A percentile compares a stretch with the other conserved stretches of the same genome.
Evolutionary conservation across 2,888 invertebrate species (phyloP).

Genomic region (Morpho deidamia): DNA sequence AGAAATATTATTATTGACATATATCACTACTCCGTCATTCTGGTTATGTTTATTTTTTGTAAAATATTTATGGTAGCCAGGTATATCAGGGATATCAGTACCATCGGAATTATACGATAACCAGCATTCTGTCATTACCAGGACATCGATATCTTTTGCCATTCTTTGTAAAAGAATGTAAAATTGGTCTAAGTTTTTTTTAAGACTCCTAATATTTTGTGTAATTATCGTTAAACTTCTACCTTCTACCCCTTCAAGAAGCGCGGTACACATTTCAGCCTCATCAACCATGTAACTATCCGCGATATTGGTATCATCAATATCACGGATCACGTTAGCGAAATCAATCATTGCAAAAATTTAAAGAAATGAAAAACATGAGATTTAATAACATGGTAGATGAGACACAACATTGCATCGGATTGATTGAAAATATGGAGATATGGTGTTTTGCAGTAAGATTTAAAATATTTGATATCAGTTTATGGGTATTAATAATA

Average conservation of each 20-base stretch:
- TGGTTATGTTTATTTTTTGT: background rate
- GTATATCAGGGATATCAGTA: background rate
- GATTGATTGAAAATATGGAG: background rate
- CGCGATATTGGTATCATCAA: background rate
- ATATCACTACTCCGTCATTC: background rate
- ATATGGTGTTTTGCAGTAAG: background rate
- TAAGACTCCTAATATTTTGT: background rate
- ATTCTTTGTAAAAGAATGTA: background rate
- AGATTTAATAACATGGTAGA: background rate
- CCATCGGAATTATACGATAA: background rate
- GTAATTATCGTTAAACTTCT: background rate
- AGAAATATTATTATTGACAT: background rate
- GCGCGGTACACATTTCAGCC: background rate
- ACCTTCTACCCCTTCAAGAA: background rate
- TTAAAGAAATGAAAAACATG: background rate
- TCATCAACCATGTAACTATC: background rate
- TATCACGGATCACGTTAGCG: background rate
- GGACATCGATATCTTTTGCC: background rate
- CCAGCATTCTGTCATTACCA: background rate
- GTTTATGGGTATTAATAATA: no score
- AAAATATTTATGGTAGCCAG: background rate
- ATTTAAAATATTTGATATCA: background rate
- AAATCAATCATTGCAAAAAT: background rate
- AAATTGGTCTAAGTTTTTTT: background rate
- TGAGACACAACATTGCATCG: background rate